Evolutionary conservation across 2,888 invertebrate species (phyloP), one percentile per base, ranked within the genome.

Genomic region (Trissoscelio sp.): DNA sequence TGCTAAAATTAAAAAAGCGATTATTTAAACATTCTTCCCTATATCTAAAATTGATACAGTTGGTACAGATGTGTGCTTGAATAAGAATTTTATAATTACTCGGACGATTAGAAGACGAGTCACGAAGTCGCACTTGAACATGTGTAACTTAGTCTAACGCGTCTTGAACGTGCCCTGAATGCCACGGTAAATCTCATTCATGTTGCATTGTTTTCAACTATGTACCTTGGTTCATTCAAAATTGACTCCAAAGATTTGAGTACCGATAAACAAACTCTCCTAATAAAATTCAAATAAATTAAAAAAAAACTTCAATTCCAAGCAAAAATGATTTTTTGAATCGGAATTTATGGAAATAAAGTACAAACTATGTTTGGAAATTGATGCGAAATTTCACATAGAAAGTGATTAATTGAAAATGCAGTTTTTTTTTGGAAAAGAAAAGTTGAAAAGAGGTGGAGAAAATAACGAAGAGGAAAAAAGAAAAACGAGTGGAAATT

Each of bases 81-180:
- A 42, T 42, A 42, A 42, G 42, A 42, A 42, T 42, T 42, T 42
- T 42, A 42, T 42, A 42, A 42, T 42, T 42, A 42, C 42, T 42
- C 70, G 69, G 69, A 69, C 79, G 82, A 86, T 88, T 86, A 84
- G 83, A 84, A 88, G 88, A 87, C 86, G 84, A 86, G 88, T 88
- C 88, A 88, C 88, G 88, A 83, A 55, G 81, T 83, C 69, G 60
- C 51, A 34, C 18, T 18, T 57, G 79, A 75, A 86, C 87, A 86
- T 83, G 83, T 84, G 87, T 87, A 87, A 84, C 84, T 75, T 64
- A 82, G 82, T 85, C 87, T 84, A 86, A 87, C 84, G 82, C 85
- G 83, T 83, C 85, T 86, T 83, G 79, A 84, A 84, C 88, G 87
- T 88, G 88, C 83, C 80, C 79, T 55, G 87, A 87, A 88, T 88